Conservation (phyloP, 1,140 invertebrate species). For the Cryptotermes secundus region DNA sequence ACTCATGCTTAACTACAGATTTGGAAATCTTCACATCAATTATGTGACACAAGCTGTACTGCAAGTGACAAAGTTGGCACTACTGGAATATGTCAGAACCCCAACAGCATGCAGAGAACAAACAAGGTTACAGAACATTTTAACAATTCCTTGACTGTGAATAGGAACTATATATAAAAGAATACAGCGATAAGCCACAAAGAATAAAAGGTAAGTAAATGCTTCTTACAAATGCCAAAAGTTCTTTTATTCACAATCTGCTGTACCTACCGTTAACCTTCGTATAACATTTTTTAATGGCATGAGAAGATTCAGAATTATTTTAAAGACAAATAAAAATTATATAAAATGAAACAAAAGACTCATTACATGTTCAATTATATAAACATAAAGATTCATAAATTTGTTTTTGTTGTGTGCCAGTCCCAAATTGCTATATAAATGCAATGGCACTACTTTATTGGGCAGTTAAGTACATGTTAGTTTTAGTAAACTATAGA, state of each 20-base stretch:
- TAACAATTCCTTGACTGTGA: background rate
- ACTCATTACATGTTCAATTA: no score
- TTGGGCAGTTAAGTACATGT: no score
- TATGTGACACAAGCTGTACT: background rate
- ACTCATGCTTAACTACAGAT: background rate
- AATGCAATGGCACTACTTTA: no score
- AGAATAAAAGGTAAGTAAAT: background rate
- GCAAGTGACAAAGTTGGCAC: background rate
- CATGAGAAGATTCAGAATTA: background rate
- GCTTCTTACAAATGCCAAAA: background rate
- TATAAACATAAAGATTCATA: no score
- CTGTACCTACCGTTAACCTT: background rate
- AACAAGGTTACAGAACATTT: background rate
- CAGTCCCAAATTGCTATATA: no score
- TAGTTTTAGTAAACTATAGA: no score
- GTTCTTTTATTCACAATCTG: background rate
- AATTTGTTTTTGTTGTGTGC: no score
- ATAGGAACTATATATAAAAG: constrained; percentile 6
- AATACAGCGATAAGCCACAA: background rate
- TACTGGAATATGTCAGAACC: constrained; percentile 15
- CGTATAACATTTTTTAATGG: background rate
- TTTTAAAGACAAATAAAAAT: no score
- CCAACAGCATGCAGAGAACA: background rate
- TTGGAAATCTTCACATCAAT: background rate
- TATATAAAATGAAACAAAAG: no score